Evolutionary conservation across 2,888 invertebrate genomes (phyloP).

Genomic region (Macaria liturata): DNA sequence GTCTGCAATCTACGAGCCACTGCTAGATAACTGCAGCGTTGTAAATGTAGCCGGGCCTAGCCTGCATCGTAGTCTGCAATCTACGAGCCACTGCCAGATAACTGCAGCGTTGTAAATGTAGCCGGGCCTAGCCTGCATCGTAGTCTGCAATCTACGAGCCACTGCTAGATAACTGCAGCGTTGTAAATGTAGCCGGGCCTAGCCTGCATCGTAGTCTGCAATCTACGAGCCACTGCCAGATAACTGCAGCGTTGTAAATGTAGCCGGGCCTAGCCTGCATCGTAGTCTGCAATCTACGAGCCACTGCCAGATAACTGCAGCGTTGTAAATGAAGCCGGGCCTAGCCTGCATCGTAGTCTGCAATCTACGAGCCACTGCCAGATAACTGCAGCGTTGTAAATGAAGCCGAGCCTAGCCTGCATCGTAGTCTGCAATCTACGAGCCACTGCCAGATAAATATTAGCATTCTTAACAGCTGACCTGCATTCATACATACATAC

Average conservation of each 20-base stretch:
- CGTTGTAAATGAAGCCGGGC: slow-evolving; percentile 11
- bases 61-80: no score
- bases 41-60: slow-evolving; percentile 9
- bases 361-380: background rate
- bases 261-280: background rate
- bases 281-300: no score
- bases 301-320: slow-evolving; percentile 12
- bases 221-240: background rate
- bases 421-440: no score
- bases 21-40: slow-evolving; percentile 15
- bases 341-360: no score
- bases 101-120: slow-evolving; percentile 21
- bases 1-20: no score
- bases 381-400: slow-evolving; percentile 21
- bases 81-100: background rate
- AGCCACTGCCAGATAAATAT: slow-evolving; percentile 3
- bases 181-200: slow-evolving; percentile 11
- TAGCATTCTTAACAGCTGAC: slow-evolving; percentile 10
- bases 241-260: slow-evolving; percentile 20
- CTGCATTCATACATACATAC: slow-evolving; percentile 10
- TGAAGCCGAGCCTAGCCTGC: background rate
- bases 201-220: no score
- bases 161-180: slow-evolving; percentile 13
- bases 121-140: no score
- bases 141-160: no score